phyloP scores from a whole-genome alignment of 2,113 vertebrate species.

The Artemisiospiza belli region DNA sequence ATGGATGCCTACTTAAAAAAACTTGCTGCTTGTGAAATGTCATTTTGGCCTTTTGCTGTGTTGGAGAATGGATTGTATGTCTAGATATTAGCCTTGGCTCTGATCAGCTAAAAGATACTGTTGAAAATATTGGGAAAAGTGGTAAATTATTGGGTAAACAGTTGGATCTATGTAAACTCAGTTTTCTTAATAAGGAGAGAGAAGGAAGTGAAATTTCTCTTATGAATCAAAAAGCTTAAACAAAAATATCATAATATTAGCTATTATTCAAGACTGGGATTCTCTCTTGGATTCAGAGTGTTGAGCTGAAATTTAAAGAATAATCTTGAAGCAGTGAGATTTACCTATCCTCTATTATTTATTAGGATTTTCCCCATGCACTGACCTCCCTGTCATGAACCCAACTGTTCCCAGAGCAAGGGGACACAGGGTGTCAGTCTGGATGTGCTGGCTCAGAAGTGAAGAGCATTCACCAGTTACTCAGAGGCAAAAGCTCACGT shows the following conservation, averaged over 20 bases:
- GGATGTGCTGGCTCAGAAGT: neutral
- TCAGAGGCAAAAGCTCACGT: neutral
- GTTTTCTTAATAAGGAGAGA: neutral
- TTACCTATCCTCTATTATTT: neutral
- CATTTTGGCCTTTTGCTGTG: neutral
- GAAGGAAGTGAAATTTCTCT: neutral
- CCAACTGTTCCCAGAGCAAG: neutral
- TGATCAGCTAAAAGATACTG: neutral
- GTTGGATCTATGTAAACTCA: neutral
- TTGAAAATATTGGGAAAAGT: neutral
- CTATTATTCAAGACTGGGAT: neutral
- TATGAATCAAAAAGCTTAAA: neutral
- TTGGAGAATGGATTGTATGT: neutral
- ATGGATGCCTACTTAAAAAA: neutral
- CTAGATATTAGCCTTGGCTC: neutral
- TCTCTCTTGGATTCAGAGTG: neutral
- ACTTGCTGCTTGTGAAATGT: neutral
- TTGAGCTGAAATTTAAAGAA: neutral
- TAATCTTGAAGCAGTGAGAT: neutral
- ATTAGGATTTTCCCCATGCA: neutral
- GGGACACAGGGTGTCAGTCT: neutral
- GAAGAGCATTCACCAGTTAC: neutral
- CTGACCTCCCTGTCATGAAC: neutral
- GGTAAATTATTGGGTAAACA: neutral
- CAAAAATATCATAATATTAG: neutral